Evolutionary conservation across 1,140 invertebrate genomes (phyloP), one percentile per base, ranked within the genome.

Genomic region (Saccostrea glomerata): DNA sequence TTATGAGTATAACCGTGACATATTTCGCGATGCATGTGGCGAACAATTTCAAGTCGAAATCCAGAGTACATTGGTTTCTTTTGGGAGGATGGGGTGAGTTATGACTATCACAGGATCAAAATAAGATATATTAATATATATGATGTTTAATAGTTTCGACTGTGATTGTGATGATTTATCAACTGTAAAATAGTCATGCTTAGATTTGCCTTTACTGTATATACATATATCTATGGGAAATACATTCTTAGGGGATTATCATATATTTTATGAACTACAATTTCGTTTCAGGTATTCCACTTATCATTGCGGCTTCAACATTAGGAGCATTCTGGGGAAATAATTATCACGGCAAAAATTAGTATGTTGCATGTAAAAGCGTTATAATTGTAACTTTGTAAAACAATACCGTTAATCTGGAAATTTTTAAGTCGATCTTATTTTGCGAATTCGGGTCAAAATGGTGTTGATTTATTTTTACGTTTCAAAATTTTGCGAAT

Each of bases 81-180:
- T 13, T 54, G 47, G 23, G 54, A 40, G 85, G 60, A 36, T 86
- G 85, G 85, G 85, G 85, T 86, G 54, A 77, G 85, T 70, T 82
- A 36, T 15, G 9, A 47, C 47, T 47, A 2, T 9, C 47, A 47
- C 1, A 1, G 47, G 6, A 47, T 1, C 47, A 47, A 47, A 47
- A 47, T 47, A 7, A 36, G 1, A 0, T 47, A 47, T 47, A 9
- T 36, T 36, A 36, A 36, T 47, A 47, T 47, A 0, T 7, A 47
- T 47, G 47, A 47, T 1, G 47, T 6, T 47, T 9, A 47, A 47
- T 9, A 47, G 47, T 47, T 47, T 47, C 17, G 7, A 4, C 82
- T 40, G 7, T 20, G 17, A 40, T 23, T 25, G 6, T 36, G 17
- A 82, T 20, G 0, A 47, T 9, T 13, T 9, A 40, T 1, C 11